Evolutionary conservation across 2,888 invertebrate genomes (phyloP), one percentile per base, ranked within the genome.

Genomic region (Lithophane ornitopus): DNA sequence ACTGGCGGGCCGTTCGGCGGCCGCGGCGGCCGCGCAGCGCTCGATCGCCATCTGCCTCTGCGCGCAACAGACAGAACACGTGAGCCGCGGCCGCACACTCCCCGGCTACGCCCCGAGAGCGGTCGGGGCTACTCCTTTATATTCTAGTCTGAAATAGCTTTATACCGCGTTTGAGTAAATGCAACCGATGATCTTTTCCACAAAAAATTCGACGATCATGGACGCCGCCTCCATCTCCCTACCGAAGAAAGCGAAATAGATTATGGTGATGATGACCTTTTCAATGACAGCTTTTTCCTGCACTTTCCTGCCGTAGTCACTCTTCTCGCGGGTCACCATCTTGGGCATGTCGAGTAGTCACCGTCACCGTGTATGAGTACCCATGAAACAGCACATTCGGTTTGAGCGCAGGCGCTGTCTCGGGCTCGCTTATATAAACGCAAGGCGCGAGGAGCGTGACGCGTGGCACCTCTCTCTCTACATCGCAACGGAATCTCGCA

Each of bases 11-110:
- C 87, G 85, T 86, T 67, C 76, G 67, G 34, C 82, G 69, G 74
- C 81, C 79, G 76, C 73, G 63, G 76, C 76, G 52, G 76, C 70
- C 26, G 84, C 71, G 74, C 85, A 78, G 79, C 92, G 90, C 88
- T 94, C 94, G 89, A 94, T 92, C 83, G 93, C 94, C 95, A 94
- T 95, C 92, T 93, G 94, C 91, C 94, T 93, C 96, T 96, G 93
- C 68, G 58, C 66, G 76, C 58, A 74, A 67, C 67, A 39, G n/a
- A 82, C 84, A 87, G 66, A 68, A 44, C 68, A 56, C 68, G 78
- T 81, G 72, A 82, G 71, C 61, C 58, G 39, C 49, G 46, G 28
- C 19, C 39, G 14, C 9, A 22, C 22, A 0, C 26, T 26, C 12
- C 44, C 44, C 49, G 34, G 26, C 39, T 28, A 16, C 61, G 14